These are phyloP conservation scores for Diphyllodes magnificus DNA, from an alignment of 2,113 vertebrate species.

Conservation along the genomic window DNA sequence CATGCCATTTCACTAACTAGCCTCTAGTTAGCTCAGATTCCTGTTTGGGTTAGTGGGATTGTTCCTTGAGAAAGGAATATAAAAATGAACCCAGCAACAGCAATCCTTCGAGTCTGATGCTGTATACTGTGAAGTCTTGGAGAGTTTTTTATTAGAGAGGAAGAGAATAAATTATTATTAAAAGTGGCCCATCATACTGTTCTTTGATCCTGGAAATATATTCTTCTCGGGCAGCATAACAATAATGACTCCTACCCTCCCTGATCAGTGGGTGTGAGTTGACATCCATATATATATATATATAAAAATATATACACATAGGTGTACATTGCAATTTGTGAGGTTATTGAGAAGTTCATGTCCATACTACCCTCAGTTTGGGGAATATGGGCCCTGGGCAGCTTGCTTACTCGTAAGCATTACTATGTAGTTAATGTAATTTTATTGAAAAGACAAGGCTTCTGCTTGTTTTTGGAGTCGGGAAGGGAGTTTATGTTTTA, in stretches of 20 bases:
- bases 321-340: neutral
- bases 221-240: neutral
- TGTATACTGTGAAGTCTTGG: neutral
- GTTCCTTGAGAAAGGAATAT: neutral
- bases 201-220: neutral
- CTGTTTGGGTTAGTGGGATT: neutral
- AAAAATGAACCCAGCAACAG: neutral
- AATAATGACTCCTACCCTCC: neutral
- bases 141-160: neutral
- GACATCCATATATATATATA: neutral
- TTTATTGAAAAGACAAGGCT: neutral
- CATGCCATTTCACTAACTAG: neutral
- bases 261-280: neutral
- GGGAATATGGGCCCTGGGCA: neutral
- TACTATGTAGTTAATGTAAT: neutral
- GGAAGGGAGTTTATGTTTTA: neutral
- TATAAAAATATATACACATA: neutral
- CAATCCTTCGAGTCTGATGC: rapidly evolving
- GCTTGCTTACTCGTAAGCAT: neutral
- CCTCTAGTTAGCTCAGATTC: neutral
- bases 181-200: neutral
- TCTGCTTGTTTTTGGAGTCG: neutral
- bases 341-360: neutral
- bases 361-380: neutral
- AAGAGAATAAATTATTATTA: neutral